A percentile compares a stretch with the other conserved stretches of the same genome.
These are phyloP conservation scores for Tamandua tetradactyla DNA, from an alignment of 2,797 vertebrate species.

Conservation along the genomic window DNA sequence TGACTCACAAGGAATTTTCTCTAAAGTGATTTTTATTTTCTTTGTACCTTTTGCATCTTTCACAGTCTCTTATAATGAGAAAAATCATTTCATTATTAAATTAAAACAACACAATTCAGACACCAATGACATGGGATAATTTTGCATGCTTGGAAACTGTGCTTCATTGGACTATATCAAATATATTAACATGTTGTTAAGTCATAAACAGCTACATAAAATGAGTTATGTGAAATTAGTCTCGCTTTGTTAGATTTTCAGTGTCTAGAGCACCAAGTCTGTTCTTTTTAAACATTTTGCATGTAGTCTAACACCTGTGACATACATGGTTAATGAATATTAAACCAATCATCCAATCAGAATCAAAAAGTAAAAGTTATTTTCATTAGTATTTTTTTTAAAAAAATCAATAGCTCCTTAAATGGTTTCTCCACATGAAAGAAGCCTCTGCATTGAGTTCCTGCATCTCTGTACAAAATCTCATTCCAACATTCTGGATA, in stretches of 20 bases:
- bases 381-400: slow-evolving; percentile 21
- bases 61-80: not conserved
- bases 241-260: not conserved
- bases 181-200: not conserved
- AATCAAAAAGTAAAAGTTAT: slow-evolving; percentile 53
- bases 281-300: not conserved
- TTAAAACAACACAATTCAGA: slow-evolving; percentile 31
- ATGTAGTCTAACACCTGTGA: not conserved
- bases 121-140: not conserved
- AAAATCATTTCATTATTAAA: slow-evolving; percentile 10
- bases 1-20: not conserved
- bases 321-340: not conserved
- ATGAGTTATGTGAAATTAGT: not conserved
- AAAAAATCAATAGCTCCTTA: slow-evolving; percentile 27
- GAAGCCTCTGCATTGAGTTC: not conserved
- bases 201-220: slow-evolving; percentile 28
- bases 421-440: slow-evolving; percentile 41
- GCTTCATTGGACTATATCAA: not conserved
- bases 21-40: slow-evolving; percentile 14
- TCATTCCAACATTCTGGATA: not conserved
- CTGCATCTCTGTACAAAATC: slow-evolving; percentile 4
- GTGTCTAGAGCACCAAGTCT: not conserved
- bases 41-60: slow-evolving; percentile 26
- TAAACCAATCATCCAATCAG: not conserved
- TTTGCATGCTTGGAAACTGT: slow-evolving; percentile 1